phyloP scores from a whole-genome alignment of 2,113 vertebrate genomes.

The Lampris incognitus region DNA sequence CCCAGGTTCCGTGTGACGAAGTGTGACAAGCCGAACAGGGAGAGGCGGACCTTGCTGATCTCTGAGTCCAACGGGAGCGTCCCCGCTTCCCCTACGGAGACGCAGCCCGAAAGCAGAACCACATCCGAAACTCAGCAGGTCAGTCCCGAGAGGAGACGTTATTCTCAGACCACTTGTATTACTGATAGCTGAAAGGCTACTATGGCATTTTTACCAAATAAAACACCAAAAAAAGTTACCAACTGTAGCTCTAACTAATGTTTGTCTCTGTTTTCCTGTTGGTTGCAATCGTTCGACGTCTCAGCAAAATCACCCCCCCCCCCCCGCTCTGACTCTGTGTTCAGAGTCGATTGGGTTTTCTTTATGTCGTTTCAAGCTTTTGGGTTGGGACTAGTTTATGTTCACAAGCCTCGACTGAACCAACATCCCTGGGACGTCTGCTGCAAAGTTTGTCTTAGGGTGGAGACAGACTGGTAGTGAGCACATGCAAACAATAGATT shows the following conservation, averaged over 20 bases:
- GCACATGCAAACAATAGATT: neutral
- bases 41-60: conserved; percentile 83
- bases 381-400: neutral
- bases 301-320: neutral
- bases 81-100: conserved; percentile 73
- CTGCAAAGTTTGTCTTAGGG: conserved; percentile 26
- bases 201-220: no score
- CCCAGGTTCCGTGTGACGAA: conserved; percentile 94
- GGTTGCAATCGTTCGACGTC: neutral
- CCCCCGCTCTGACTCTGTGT: neutral
- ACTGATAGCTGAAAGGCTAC: no score
- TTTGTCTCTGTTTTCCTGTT: no score
- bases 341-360: neutral
- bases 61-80: conserved; percentile 83
- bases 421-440: neutral
- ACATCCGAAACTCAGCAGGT: conserved; percentile 80
- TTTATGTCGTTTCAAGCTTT: neutral
- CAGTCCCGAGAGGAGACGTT: conserved; percentile 13
- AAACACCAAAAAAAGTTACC: no score
- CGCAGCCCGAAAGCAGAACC: conserved; percentile 66
- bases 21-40: conserved; percentile 86
- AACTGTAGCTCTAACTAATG: no score
- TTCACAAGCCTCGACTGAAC: neutral
- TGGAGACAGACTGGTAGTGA: neutral
- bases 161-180: no score